Conservation (phyloP, 2,888 invertebrate genomes). For the Agapostemon virescens region DNA sequence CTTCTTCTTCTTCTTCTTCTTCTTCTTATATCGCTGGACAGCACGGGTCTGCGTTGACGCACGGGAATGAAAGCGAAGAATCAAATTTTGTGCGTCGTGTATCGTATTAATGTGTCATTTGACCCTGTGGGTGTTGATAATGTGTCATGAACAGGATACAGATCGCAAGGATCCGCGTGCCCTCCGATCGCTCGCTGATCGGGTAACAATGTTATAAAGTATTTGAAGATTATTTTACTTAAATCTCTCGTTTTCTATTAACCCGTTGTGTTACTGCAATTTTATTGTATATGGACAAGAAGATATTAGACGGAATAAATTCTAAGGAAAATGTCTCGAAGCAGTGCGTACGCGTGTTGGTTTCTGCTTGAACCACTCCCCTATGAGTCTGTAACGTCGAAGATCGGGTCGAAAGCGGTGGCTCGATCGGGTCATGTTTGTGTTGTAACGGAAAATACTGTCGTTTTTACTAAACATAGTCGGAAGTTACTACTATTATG, state of each 20-base stretch:
- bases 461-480: not conserved
- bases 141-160: not conserved
- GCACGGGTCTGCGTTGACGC: not conserved
- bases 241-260: constrained; percentile 12
- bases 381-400: not conserved
- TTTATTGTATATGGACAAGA: constrained; percentile 33
- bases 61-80: not conserved
- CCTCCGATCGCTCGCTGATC: too few species aligned
- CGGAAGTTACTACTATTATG: not conserved
- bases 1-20: too few species aligned
- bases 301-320: constrained; percentile 42
- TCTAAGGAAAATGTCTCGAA: constrained; percentile 11
- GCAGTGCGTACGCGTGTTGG: not conserved
- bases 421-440: not conserved
- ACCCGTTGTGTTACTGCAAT: constrained; percentile 12
- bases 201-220: not conserved
- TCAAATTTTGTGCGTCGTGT: not conserved
- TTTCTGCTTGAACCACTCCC: not conserved
- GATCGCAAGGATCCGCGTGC: not conserved
- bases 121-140: not conserved
- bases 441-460: not conserved
- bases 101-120: not conserved
- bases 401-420: not conserved
- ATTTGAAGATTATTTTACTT: constrained; percentile 7
- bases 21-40: not conserved